Evolutionary conservation across 2,888 invertebrate species (phyloP).

Genomic region (Disparrhopalites patrizii): DNA sequence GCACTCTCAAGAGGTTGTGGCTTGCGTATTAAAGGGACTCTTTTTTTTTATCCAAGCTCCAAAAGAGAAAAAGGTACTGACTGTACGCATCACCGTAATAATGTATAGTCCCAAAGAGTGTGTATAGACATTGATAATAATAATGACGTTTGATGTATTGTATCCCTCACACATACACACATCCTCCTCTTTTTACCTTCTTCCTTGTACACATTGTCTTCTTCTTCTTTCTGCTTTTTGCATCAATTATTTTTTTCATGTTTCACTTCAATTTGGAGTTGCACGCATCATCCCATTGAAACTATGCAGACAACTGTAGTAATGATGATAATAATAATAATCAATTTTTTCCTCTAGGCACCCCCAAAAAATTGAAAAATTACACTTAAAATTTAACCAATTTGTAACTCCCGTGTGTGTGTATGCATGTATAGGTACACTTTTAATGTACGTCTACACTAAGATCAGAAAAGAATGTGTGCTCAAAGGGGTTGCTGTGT

Average conservation of each 20-base stretch:
- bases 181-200: neutral
- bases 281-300: neutral
- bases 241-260: slow-evolving; percentile 5
- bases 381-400: slow-evolving; percentile 11
- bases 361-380: slow-evolving; percentile 5
- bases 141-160: neutral
- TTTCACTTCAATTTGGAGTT: neutral
- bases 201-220: neutral
- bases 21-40: no score
- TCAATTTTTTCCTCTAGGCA: slow-evolving; percentile 14
- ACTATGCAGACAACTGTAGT: neutral
- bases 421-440: no score
- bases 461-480: no score
- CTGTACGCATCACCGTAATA: no score
- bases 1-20: no score
- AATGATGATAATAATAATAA: slow-evolving; percentile 13
- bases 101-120: no score
- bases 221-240: neutral
- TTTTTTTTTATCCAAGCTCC: no score
- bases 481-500: no score
- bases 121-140: no score
- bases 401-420: neutral
- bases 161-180: neutral
- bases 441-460: no score
- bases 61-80: no score